Evolutionary conservation across 2,888 invertebrate genomes (phyloP).

Genomic region (Agrochola macilenta): DNA sequence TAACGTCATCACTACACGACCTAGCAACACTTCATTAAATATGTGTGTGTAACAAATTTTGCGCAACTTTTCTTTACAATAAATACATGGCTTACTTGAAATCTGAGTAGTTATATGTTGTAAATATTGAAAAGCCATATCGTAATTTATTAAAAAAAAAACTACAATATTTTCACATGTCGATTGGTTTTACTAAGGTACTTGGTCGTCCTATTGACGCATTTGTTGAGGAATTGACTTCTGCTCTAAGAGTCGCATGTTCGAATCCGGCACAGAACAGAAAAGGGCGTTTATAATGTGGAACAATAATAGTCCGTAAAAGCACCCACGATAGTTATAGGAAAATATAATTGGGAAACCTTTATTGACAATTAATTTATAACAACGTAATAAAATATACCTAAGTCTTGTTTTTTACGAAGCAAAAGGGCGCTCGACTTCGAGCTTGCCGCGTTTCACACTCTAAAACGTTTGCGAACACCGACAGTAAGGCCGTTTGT

Average conservation of each 20-base stretch:
- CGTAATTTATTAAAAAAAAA: too few species aligned
- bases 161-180: background rate
- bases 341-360: background rate
- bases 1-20: background rate
- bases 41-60: background rate
- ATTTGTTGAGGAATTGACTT: conserved; percentile 1
- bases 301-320: background rate
- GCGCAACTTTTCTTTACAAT: background rate
- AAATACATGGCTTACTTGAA: background rate
- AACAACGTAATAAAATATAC: too few species aligned
- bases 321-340: background rate
- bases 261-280: background rate
- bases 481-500: too few species aligned
- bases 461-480: too few species aligned
- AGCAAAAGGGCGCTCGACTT: too few species aligned
- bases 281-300: background rate
- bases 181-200: background rate
- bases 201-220: background rate
- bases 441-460: too few species aligned
- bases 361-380: background rate
- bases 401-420: too few species aligned
- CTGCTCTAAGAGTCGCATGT: background rate
- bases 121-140: too few species aligned
- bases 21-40: background rate
- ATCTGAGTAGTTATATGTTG: background rate